Percentiles rank a stretch among this genome's conserved stretches.
phyloP scores from a whole-genome alignment of 2,888 invertebrate genomes.

The Eupithecia abbreviata region DNA sequence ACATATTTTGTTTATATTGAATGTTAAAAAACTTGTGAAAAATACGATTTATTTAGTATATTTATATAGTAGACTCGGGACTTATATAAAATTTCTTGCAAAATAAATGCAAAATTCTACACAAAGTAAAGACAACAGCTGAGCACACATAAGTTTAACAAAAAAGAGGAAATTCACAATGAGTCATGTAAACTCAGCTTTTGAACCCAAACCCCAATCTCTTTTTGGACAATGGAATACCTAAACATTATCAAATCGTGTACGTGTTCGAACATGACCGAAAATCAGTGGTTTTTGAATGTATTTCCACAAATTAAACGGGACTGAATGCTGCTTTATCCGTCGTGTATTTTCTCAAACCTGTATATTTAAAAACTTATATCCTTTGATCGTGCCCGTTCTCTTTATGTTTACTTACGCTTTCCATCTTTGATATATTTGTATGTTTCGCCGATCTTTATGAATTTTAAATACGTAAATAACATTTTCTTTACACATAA shows the following conservation, averaged over 20 bases:
- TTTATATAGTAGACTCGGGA: neutral
- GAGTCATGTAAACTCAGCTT: constrained; percentile 29
- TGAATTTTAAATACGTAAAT: neutral
- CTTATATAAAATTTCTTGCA: neutral
- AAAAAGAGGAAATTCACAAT: constrained; percentile 16
- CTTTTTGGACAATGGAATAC: constrained; percentile 29
- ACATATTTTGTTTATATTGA: too few species aligned
- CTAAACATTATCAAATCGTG: constrained; percentile 21
- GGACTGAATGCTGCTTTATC: neutral
- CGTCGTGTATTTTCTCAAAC: neutral
- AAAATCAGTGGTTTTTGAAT: constrained; percentile 19
- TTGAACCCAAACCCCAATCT: constrained; percentile 32
- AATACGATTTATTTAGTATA: neutral
- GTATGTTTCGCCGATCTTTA: neutral
- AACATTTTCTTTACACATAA: constrained; percentile 45
- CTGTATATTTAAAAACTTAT: neutral
- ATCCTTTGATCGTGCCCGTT: neutral
- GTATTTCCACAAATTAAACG: constrained; percentile 5
- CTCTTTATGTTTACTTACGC: neutral
- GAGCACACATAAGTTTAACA: constrained; percentile 14
- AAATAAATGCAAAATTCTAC: neutral
- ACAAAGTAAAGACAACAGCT: constrained; percentile 24
- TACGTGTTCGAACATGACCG: constrained; percentile 32
- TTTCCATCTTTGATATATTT: neutral
- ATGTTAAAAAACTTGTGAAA: neutral